Evolutionary conservation across 1,140 invertebrate genomes (phyloP).

Genomic region (Drosophila ananassae): DNA sequence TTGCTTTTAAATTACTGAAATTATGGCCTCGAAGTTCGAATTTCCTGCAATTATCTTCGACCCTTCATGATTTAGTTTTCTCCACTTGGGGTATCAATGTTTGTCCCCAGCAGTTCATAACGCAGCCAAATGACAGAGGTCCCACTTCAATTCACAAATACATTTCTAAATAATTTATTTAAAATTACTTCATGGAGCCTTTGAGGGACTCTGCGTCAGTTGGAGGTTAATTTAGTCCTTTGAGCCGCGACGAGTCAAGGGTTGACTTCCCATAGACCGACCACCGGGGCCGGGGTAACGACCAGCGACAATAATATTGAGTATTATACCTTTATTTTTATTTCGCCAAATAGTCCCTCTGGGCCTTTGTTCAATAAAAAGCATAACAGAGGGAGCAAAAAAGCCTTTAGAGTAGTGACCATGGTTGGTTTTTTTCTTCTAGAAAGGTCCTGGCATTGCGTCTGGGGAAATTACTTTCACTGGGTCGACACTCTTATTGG

Average conservation of each 20-base stretch:
- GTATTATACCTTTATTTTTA: constrained; percentile 81
- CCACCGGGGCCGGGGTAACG: constrained; percentile 6
- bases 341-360: constrained; percentile 74
- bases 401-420: constrained; percentile 53
- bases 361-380: constrained; percentile 78
- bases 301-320: constrained; percentile 73
- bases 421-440: constrained; percentile 29
- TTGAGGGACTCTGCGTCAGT: constrained; percentile 54
- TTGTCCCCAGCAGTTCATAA: neutral
- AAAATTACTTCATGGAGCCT: constrained; percentile 69
- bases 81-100: neutral
- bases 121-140: constrained; percentile 46
- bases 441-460: constrained; percentile 65
- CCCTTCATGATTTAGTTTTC: neutral
- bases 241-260: constrained; percentile 20
- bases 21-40: neutral
- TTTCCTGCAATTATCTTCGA: neutral
- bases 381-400: constrained; percentile 45
- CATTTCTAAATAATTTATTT: constrained; percentile 80
- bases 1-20: neutral
- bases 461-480: constrained; percentile 79
- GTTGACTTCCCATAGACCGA: constrained; percentile 23
- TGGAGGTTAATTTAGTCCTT: constrained; percentile 76
- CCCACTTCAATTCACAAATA: constrained; percentile 73
- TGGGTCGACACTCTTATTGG: constrained; percentile 20